Evolutionary conservation across 2,113 vertebrate species (phyloP), one percentile per base, ranked within the genome.

Genomic region (Ictalurus furcatus): DNA sequence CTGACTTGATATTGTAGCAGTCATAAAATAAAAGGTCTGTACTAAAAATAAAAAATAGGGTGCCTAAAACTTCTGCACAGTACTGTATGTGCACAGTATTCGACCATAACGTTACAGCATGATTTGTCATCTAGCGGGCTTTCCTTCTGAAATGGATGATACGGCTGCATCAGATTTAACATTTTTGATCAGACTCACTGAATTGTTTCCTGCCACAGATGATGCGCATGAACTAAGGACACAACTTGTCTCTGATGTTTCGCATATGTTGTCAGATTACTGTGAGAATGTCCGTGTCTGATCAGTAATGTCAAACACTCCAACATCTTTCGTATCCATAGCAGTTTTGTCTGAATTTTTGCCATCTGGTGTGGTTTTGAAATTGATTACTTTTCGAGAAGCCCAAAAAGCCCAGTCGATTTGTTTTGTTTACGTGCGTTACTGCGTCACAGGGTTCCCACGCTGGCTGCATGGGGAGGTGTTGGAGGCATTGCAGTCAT

Each of bases 371-470:
- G 61, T 1, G 61, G 61, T 25, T 63, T 25, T 17, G 12, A 67
- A 13, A 2, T 67, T 13, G 2, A 14, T 67, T 67, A 30, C 65
- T 67, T n/a, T 52, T 52, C 48, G 9, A 48, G 44, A 48, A 48
- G 44, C 44, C 5, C 5, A 9, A 52, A 52, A 52, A 52, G 40
- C 37, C 37, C 73, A 59, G 19, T 11, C 19, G 1, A 85, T 16
- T 21, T 37, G 16, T 30, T 30, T 21, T n/a, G 8, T 28, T 1
- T 90, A 14, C 1, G 11, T 4, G 65, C 52, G 74, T 87, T 79
- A 1, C 86, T 28, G 87, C 69, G 12, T 37, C 9, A 25, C 91
- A 99, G 98, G 98, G 58, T 96, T 0, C 97, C 98, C 34, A 97
- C 96, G 0, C 6, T 96, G 0, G 0, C 94, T 13, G 92, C 94